Evolutionary conservation across 2,888 invertebrate species (phyloP).

Genomic region (Callinectes sapidus): DNA sequence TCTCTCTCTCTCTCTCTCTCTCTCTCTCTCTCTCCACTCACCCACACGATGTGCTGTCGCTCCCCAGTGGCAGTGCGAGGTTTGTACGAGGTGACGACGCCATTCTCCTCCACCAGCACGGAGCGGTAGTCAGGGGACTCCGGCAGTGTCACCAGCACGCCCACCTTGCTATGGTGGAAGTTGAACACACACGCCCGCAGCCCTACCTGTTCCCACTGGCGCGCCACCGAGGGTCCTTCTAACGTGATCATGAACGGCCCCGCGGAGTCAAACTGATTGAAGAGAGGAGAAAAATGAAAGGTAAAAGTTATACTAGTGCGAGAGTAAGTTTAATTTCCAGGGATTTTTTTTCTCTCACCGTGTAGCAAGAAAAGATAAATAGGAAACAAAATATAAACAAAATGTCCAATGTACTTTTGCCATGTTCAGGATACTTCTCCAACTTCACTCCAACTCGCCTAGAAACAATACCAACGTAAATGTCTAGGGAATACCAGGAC

Average conservation of each 20-base stretch:
- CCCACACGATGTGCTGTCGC: constrained; percentile 71
- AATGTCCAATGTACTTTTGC: too few relatives aligned
- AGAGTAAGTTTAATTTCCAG: background rate
- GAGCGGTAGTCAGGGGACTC: constrained; percentile 49
- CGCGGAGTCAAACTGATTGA: constrained; percentile 70
- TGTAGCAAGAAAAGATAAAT: background rate
- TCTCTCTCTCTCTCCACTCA: constrained; percentile 17
- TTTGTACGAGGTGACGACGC: constrained; percentile 65
- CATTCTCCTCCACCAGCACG: constrained; percentile 68
- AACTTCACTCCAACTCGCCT: too few relatives aligned
- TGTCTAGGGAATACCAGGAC: too few relatives aligned
- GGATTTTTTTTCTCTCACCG: background rate
- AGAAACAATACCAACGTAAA: too few relatives aligned
- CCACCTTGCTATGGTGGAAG: constrained; percentile 66
- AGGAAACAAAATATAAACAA: too few relatives aligned
- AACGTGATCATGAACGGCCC: constrained; percentile 68
- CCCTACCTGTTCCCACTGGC: constrained; percentile 72
- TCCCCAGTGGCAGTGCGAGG: constrained; percentile 64
- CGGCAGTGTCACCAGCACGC: constrained; percentile 63
- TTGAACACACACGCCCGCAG: constrained; percentile 70
- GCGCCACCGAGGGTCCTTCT: constrained; percentile 66
- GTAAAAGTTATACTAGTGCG: background rate
- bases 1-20: background rate
- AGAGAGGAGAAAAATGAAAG: constrained; percentile 57
- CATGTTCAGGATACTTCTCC: too few relatives aligned